Base-by-base conservation (phyloP, 2,888 invertebrate species). In the Phytoseiulus persimilis region DNA sequence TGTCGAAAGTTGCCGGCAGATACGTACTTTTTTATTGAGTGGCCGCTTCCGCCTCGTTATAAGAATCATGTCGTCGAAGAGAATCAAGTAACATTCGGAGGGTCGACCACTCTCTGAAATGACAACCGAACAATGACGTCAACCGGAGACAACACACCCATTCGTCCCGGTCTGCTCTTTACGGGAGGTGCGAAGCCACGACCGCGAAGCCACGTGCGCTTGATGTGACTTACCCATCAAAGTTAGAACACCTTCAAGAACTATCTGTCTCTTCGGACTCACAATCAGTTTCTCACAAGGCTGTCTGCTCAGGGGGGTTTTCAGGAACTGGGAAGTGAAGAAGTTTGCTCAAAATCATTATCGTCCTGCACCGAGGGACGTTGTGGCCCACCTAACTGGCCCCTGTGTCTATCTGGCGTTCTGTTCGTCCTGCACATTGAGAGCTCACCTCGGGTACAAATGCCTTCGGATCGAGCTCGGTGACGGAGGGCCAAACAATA, bases 21-120 rank as follows among this genome's bases (percentile, higher is more conserved):
- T 89, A 90, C 90, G 91, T 91, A 94, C 94, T 92, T 94, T 94
- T 92, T 94, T 93, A 89, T 93, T 93, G 32, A 93, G 92, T 90
- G 93, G 93, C 91, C 94, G 94, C 92, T 94, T 94, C 84, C 94
- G 92, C 91, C 94, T 93, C 0, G 94, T 94, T 90, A 95, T 93
- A 90, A 95, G 93, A 45, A 95, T 93, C 93, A 95, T 94, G 91
- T 95, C 95, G 91, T 95, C 94, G 92, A 95, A 95, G 1, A 95
- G 92, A 91, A 95, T 94, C 90, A 94, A 93, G 91, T 94, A 94
- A 92, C 94, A 94, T 91, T 95, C 94, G 18, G 93, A 92, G 0
- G 94, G 93, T 92, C 94, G 94, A 83, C 94, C 94, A 83, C 94
- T 93, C 91, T 95, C 95, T 93, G 92, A 90, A 92, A 92, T 32